Conservation (phyloP, 2,888 invertebrate species). For the Pyralis farinalis region DNA sequence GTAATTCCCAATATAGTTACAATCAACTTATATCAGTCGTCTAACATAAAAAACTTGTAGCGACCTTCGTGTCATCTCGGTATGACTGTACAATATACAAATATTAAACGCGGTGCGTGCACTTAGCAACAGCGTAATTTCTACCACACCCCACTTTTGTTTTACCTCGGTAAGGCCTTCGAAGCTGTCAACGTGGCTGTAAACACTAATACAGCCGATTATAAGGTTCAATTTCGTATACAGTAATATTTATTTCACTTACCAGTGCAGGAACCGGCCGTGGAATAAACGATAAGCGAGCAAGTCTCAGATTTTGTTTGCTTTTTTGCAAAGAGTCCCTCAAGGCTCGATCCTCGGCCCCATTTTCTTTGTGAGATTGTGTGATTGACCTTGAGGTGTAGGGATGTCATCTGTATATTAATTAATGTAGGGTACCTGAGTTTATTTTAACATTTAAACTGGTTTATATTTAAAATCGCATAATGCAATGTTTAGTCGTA, state of each 20-base stretch:
- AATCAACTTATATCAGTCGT: too few species aligned
- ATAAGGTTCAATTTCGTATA: constrained; percentile 1
- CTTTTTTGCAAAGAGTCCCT: constrained; percentile 17
- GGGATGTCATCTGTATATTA: constrained; percentile 10
- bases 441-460: background rate
- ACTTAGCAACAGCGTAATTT: constrained; percentile 50
- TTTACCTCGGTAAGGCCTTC: constrained; percentile 41
- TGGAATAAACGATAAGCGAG: constrained; percentile 19
- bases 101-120: constrained; percentile 12
- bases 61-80: too few species aligned
- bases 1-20: too few species aligned
- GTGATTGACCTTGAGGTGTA: constrained; percentile 10
- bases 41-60: too few species aligned
- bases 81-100: background rate
- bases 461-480: background rate
- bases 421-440: constrained; percentile 9
- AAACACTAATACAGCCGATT: too few species aligned
- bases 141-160: constrained; percentile 46
- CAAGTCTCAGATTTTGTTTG: constrained; percentile 17
- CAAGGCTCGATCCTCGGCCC: constrained; percentile 17
- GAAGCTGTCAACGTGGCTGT: constrained; percentile 16
- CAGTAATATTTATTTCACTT: constrained; percentile 6
- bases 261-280: constrained; percentile 15
- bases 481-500: too few species aligned
- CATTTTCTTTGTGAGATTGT: constrained; percentile 11